Evolutionary conservation across 2,888 invertebrate genomes (phyloP), one percentile per base, ranked within the genome.

Genomic region (Ypsolopha scabrella): DNA sequence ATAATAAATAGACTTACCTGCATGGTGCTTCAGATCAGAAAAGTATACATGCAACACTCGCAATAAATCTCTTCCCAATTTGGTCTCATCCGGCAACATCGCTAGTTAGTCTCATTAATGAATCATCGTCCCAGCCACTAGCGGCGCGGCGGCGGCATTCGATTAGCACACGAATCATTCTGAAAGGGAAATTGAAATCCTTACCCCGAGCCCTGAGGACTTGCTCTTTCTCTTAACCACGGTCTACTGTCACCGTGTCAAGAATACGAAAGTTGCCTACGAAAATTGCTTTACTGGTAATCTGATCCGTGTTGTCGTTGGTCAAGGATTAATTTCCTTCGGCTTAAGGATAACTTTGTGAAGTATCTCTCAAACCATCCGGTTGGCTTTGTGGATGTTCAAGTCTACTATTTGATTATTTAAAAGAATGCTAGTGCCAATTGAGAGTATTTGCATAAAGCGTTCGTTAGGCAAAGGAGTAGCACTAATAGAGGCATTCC

Each of bases 131-230:
- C 70, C 71, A 74, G 72, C 74, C 62, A 69, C 72, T 67, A 68
- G 59, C 71, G 4, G 24, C 24, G 24, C 24, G 24, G 24, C n/a
- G 79, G 78, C 80, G 79, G 81, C 80, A 81, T 81, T 83, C 83
- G 83, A 85, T 86, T 86, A 86, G 81, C 72, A 24, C 24, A 75
- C 78, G 77, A 83, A 82, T 86, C 81, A 86, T 85, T 81, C 80
- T 75, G 80, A 86, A 85, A 86, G 82, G 85, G 85, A 86, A 86
- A 86, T 86, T 85, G 85, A 86, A 86, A 83, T 83, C 82, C 83
- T 80, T 75, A 79, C 80, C 80, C 79, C 80, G 81, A 80, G 77
- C 83, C 82, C 83, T 65, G 68, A 82, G 85, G 85, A 83, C 74
- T 80, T 79, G 82, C 82, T 83, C 83, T 83, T 83, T 83, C 82